These are phyloP conservation scores for Xiphias gladius DNA, from an alignment of 2,113 vertebrate species.

Conservation along the genomic window DNA sequence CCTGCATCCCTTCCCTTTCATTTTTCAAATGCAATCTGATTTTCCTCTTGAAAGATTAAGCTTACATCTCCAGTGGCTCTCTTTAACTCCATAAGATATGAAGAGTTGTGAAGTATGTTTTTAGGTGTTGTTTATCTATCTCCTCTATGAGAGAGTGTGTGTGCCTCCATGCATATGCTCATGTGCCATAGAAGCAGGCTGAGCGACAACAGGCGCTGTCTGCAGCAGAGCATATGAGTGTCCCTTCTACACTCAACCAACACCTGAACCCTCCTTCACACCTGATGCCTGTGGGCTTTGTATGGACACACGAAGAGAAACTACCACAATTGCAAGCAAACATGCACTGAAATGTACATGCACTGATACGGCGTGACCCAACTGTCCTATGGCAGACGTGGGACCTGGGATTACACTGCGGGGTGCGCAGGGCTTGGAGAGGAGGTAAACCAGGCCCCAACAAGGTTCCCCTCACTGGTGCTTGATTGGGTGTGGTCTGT, in stretches of 20 bases:
- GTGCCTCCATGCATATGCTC: conserved; percentile 30
- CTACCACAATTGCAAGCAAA: conserved; percentile 6
- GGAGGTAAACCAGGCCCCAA: conserved; percentile 48
- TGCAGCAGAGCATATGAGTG: conserved; percentile 65
- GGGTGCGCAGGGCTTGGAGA: not conserved
- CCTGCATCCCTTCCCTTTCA: conserved; percentile 26
- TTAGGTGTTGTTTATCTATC: conserved; percentile 48
- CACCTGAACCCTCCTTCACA: conserved; percentile 83
- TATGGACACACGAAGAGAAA: conserved; percentile 14
- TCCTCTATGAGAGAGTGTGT: conserved; percentile 1
- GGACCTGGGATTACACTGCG: conserved; percentile 38
- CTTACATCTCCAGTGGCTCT: conserved; percentile 50
- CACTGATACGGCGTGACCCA: conserved; percentile 47
- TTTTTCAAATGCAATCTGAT: conserved; percentile 45
- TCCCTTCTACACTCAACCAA: conserved; percentile 57
- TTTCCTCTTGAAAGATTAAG: conserved; percentile 61
- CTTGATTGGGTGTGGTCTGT: conserved; percentile 65
- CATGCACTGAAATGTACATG: not conserved
- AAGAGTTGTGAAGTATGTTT: conserved; percentile 60
- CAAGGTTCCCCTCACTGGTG: conserved; percentile 50
- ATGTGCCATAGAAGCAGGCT: conserved; percentile 55
- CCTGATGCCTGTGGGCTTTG: conserved; percentile 77
- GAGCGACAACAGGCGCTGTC: conserved; percentile 76
- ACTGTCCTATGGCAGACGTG: conserved; percentile 33
- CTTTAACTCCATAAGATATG: conserved; percentile 35